Percentiles rank a stretch among this genome's conserved stretches.
Conservation (phyloP, 2,113 vertebrate genomes). For the Rattus rattus region DNA sequence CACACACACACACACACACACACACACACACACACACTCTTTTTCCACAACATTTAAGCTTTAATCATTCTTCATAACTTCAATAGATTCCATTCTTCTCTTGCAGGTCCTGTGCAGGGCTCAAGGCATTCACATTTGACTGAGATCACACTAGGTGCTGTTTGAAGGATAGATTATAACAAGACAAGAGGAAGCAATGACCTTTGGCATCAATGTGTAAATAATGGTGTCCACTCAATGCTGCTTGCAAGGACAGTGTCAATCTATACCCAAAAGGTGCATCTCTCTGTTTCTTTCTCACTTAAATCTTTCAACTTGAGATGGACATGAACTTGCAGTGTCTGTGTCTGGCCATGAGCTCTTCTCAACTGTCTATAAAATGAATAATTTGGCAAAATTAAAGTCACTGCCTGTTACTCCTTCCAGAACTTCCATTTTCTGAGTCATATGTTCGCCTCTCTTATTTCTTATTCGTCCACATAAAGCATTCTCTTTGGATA, state of each 20-base stretch:
- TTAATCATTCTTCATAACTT: background rate
- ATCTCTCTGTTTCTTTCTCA: background rate
- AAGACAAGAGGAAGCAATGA: background rate
- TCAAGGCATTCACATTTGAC: background rate
- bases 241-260: accelerated
- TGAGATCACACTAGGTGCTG: background rate
- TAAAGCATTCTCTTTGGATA: background rate
- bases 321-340: background rate
- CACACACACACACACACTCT: background rate
- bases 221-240: background rate
- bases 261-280: accelerated
- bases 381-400: background rate
- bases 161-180: background rate
- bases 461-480: background rate
- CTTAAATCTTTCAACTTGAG: background rate
- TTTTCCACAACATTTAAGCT: background rate
- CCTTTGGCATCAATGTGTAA: background rate
- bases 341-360: accelerated
- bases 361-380: too few relatives aligned
- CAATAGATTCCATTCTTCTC: background rate
- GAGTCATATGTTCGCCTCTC: background rate
- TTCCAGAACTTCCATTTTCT: background rate
- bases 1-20: background rate
- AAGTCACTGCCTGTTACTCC: background rate
- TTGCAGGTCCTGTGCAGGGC: background rate